Evolutionary conservation across 64 coral and sea anemone species (phyloP).

Genomic region (Stylophora pistillata): DNA sequence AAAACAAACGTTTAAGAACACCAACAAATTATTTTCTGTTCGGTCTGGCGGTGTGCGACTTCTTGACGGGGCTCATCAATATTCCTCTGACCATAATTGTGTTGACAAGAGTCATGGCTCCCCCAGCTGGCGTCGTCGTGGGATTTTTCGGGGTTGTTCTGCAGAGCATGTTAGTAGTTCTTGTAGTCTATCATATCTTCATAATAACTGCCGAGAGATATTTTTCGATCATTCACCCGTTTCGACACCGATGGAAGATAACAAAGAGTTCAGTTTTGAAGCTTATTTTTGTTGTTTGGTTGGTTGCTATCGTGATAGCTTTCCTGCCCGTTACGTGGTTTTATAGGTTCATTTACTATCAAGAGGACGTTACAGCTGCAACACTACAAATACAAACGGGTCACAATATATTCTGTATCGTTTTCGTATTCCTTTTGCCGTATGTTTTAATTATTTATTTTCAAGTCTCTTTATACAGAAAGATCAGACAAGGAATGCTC

Average conservation of each 20-base stretch:
- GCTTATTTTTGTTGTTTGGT: slow-evolving; percentile 18
- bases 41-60: slow-evolving; percentile 63
- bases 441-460: slow-evolving; percentile 48
- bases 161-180: slow-evolving; percentile 17
- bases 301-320: not conserved
- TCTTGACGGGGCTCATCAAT: slow-evolving; percentile 55
- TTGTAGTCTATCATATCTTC: slow-evolving; percentile 43
- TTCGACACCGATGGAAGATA: slow-evolving; percentile 21
- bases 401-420: slow-evolving; percentile 38
- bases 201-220: slow-evolving; percentile 39
- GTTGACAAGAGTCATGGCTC: not conserved
- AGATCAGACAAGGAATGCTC: not conserved
- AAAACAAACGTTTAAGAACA: slow-evolving; percentile 29
- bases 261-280: slow-evolving; percentile 33
- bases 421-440: slow-evolving; percentile 46
- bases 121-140: not conserved
- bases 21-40: slow-evolving; percentile 71
- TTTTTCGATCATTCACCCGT: slow-evolving; percentile 25
- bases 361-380: not conserved
- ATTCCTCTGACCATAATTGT: slow-evolving; percentile 39
- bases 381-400: not conserved
- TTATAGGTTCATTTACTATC: not conserved
- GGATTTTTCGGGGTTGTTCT: not conserved
- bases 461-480: slow-evolving; percentile 36
- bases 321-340: slow-evolving; percentile 14